Evolutionary conservation across 2,113 vertebrate species (phyloP).

Genomic region (Peromyscus polionotus): DNA sequence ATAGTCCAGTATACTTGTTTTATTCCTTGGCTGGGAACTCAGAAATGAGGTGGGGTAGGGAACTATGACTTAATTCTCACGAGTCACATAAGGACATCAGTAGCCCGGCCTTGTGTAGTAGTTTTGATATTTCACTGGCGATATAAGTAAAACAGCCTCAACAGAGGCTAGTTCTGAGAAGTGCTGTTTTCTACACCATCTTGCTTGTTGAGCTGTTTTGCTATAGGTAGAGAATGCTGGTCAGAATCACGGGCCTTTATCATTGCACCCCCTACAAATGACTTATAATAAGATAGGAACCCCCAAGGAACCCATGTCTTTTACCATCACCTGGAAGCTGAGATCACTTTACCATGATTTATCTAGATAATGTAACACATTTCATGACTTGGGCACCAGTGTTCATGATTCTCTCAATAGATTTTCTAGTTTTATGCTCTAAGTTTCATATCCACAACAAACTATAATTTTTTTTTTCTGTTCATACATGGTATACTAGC

Average conservation of each 20-base stretch:
- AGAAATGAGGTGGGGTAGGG: background rate
- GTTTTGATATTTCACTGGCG: background rate
- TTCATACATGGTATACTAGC: background rate
- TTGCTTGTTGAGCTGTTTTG: background rate
- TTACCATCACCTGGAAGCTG: background rate
- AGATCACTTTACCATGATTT: background rate
- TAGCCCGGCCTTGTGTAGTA: background rate
- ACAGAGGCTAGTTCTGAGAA: background rate
- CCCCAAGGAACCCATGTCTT: background rate
- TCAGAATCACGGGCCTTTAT: background rate
- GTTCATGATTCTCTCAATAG: background rate
- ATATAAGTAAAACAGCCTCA: background rate
- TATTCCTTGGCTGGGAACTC: background rate
- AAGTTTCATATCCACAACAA: background rate
- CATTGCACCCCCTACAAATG: background rate
- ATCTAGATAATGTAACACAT: background rate
- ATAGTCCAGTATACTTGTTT: background rate
- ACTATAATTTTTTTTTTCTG: slow-evolving; percentile 7
- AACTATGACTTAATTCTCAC: background rate
- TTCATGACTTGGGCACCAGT: background rate
- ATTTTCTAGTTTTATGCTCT: slow-evolving; percentile 2
- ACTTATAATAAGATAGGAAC: background rate
- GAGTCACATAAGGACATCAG: background rate
- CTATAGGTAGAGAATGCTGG: background rate
- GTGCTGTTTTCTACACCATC: background rate